A percentile compares a stretch with the other conserved stretches of the same genome.
These are phyloP conservation scores for Melanostoma scalare DNA, from an alignment of 2,888 invertebrate genomes.

Conservation along the genomic window DNA sequence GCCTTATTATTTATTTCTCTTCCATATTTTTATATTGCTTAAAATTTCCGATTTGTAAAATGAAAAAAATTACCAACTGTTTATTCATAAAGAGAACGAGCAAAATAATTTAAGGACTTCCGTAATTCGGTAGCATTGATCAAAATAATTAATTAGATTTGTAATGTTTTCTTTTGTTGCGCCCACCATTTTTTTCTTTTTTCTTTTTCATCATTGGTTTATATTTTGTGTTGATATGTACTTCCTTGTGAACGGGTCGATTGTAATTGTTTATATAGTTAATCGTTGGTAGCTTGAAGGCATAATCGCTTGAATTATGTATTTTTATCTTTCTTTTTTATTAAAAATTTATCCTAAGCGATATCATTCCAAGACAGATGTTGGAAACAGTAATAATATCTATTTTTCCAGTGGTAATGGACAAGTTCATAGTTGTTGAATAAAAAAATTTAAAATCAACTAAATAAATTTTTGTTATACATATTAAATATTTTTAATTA, in stretches of 20 bases:
- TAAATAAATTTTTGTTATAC: constrained; percentile 1
- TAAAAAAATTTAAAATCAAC: constrained; percentile 8
- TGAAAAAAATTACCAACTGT: neutral
- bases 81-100: no score
- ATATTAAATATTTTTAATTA: neutral
- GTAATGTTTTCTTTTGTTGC: neutral
- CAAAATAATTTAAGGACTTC: neutral
- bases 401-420: constrained; percentile 56
- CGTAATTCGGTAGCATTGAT: constrained; percentile 36
- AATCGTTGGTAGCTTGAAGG: neutral
- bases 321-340: constrained; percentile 27
- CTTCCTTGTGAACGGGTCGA: neutral
- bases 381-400: constrained; percentile 52
- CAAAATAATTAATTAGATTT: constrained; percentile 9
- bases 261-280: constrained; percentile 11
- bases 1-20: constrained; percentile 58
- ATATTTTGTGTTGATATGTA: constrained; percentile 4
- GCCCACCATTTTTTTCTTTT: neutral
- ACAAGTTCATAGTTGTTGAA: constrained; percentile 43
- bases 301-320: constrained; percentile 23
- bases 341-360: constrained; percentile 42
- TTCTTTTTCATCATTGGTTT: neutral
- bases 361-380: constrained; percentile 65
- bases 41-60: constrained; percentile 15
- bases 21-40: constrained; percentile 28